These are phyloP conservation scores for Dynastes tityus DNA, from an alignment of 2,888 invertebrate species.

Conservation along the genomic window DNA sequence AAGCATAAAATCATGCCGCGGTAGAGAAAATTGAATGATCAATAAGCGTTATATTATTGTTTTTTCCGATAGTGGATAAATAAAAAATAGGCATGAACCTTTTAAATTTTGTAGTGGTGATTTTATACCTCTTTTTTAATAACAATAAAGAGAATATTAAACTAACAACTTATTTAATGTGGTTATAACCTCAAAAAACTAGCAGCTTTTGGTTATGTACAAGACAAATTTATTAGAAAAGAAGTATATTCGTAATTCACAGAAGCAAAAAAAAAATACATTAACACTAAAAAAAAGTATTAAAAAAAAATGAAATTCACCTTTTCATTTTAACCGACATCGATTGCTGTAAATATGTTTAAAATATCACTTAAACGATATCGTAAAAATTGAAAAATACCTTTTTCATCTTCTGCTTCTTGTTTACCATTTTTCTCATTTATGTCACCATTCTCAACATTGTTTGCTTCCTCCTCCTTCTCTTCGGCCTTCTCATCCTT, in stretches of 20 bases:
- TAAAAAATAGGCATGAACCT: background rate
- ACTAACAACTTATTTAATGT: background rate
- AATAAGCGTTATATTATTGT: conserved; percentile 1
- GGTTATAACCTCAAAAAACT: background rate
- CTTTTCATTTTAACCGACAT: conserved; percentile 45
- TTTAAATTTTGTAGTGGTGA: background rate
- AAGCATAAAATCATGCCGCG: conserved; percentile 40
- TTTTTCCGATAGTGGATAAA: background rate
- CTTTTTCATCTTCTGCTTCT: conserved; percentile 64
- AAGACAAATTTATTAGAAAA: conserved; percentile 12
- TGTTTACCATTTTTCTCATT: conserved; percentile 70
- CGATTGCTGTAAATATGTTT: conserved; percentile 45
- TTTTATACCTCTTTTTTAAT: background rate
- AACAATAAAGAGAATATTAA: background rate
- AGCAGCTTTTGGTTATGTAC: no score
- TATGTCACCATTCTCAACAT: conserved; percentile 68
- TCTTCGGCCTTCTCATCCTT: conserved; percentile 68
- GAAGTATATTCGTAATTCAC: conserved; percentile 17
- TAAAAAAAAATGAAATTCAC: conserved; percentile 37
- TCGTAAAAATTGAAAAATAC: conserved; percentile 46
- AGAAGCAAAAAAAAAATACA: conserved; percentile 13
- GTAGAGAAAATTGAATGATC: background rate
- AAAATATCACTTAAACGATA: conserved; percentile 46
- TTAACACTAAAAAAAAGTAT: conserved; percentile 31
- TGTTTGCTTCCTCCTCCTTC: conserved; percentile 63